Evolutionary conservation across 1,140 invertebrate species (phyloP), one percentile per base, ranked within the genome.

Genomic region (Zaprionus camerounensis): DNA sequence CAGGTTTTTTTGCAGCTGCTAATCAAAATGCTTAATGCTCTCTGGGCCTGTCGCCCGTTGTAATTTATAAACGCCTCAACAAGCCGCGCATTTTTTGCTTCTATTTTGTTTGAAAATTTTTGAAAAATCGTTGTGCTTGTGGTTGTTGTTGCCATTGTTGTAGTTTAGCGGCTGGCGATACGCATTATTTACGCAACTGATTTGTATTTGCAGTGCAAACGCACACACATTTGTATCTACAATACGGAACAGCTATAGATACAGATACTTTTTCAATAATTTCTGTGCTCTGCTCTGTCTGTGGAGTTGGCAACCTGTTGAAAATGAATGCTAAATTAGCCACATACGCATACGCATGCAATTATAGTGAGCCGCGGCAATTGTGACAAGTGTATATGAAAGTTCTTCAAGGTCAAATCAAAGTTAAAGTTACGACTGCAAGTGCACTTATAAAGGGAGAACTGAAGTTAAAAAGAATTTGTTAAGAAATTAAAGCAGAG

Each of bases 151-250:
- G 15, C 44, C 20, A 9, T 17, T 17, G 46, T 11, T 34, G 38
- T 34, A 34, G 26, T 28, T 28, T 24, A 38, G 59, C 65, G 51
- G 31, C 41, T 36, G 28, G 31, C 78, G 81, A 84, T 80, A 90
- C 85, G 85, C 85, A 90, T 90, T 90, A 90, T 90, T 90, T 90
- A 90, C 85, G 79, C 85, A 90, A 90, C 85, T 90, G 85, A 90
- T 90, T 90, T 80, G 81, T 90, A 82, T 90, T 90, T 90, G 85
- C 85, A 90, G 64, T 90, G 85, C 79, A 85, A 90, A 90, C 70
- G 17, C 46, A 20, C 46, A n/a, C 75, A 74, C 64, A 46, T 57
- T 41, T 68, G 49, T 26, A 24, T 55, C 24, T 49, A 72, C 46
- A 38, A 51, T 20, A 22, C 28, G 36, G 13, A 49, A 55, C 53